phyloP scores from a whole-genome alignment of 2,888 invertebrate genomes.

The Zeuzera pyrina region DNA sequence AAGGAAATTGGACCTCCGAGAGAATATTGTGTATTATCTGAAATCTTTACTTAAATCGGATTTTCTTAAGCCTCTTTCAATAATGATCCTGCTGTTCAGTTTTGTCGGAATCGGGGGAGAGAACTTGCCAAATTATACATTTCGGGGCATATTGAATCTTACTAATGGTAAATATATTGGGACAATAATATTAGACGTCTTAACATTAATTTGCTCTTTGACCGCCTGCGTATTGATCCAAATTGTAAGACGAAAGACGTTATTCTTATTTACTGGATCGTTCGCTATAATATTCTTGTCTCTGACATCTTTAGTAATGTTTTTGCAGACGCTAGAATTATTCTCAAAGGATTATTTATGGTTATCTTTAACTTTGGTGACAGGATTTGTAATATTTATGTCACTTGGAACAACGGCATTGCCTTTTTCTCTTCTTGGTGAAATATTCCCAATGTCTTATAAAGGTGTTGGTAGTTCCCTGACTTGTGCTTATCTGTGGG shows the following conservation, averaged over 20 bases:
- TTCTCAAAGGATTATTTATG: constrained; percentile 19
- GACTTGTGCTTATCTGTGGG: constrained; percentile 23
- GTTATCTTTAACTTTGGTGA: constrained; percentile 17
- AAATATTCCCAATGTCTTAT: constrained; percentile 23
- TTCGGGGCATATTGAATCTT: constrained; percentile 17
- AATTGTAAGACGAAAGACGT: constrained; percentile 18
- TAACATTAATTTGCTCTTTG: constrained; percentile 20
- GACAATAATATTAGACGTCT: constrained; percentile 19
- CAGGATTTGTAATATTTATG: constrained; percentile 22
- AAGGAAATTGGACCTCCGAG: constrained; percentile 12
- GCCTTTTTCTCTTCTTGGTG: constrained; percentile 20
- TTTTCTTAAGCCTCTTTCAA: constrained; percentile 21
- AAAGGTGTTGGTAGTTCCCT: constrained; percentile 22
- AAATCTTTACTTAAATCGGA: constrained; percentile 19
- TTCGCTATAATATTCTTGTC: constrained; percentile 18
- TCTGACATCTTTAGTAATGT: constrained; percentile 14
- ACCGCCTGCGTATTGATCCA: constrained; percentile 20
- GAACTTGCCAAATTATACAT: constrained; percentile 16
- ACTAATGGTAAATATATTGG: constrained; percentile 22
- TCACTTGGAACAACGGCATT: constrained; percentile 21
- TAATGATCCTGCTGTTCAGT: constrained; percentile 21
- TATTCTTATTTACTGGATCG: constrained; percentile 20
- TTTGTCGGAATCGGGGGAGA: constrained; percentile 21
- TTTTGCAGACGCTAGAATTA: constrained; percentile 17
- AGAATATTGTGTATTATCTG: constrained; percentile 13